phyloP scores from a whole-genome alignment of 1,140 invertebrate genomes.

The Lucilia cuprina region DNA sequence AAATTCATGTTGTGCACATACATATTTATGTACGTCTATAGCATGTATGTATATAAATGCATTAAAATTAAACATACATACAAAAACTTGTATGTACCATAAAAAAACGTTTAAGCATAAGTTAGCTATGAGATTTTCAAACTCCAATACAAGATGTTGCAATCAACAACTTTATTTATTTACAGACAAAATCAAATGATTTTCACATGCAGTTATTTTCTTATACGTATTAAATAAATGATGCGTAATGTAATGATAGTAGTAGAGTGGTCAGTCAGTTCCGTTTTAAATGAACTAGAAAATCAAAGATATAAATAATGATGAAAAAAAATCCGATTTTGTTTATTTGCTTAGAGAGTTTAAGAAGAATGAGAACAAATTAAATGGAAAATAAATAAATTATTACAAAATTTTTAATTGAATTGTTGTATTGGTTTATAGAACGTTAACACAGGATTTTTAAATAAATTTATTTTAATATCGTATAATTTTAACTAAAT shows the following conservation, averaged over 20 bases:
- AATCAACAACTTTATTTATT: not conserved
- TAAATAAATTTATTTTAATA: too few relatives aligned
- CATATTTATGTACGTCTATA: too few relatives aligned
- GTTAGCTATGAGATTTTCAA: not conserved
- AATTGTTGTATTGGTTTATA: too few relatives aligned
- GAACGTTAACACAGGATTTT: too few relatives aligned
- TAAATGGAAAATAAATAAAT: too few relatives aligned
- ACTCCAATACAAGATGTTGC: not conserved
- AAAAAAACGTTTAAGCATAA: not conserved
- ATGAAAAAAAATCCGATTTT: not conserved
- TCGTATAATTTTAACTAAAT: too few relatives aligned
- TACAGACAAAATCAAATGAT: not conserved
- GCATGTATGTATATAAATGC: not conserved
- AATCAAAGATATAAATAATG: not conserved
- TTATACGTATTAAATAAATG: not conserved
- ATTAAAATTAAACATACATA: not conserved
- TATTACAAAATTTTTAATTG: too few relatives aligned
- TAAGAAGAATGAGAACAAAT: not conserved
- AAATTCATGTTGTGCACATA: too few relatives aligned
- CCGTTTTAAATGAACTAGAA: not conserved
- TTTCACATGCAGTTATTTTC: not conserved
- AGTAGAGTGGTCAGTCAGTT: not conserved
- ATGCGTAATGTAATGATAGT: not conserved
- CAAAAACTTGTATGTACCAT: not conserved
- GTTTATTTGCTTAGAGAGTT: not conserved